Evolutionary conservation across 2,113 vertebrate species (phyloP).

Genomic region (Notiomystis cincta): DNA sequence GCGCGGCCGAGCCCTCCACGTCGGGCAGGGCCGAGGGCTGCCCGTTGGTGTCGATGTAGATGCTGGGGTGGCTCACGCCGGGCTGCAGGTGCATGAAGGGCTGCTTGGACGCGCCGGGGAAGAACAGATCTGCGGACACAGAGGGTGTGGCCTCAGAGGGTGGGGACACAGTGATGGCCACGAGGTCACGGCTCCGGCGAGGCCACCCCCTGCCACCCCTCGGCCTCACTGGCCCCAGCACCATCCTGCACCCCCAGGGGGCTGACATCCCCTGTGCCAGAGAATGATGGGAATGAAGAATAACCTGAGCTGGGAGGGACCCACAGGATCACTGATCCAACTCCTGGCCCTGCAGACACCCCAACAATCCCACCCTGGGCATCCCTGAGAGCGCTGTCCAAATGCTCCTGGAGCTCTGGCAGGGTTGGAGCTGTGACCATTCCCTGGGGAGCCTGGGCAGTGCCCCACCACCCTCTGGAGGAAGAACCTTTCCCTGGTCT

Average conservation of each 20-base stretch:
- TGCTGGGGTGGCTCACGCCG: slow-evolving; percentile 41
- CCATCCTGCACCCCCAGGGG: background rate
- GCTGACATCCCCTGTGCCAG: fast-evolving
- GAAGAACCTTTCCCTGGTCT: background rate
- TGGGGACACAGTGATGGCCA: fast-evolving
- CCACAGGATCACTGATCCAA: background rate
- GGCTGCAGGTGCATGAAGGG: slow-evolving; percentile 51
- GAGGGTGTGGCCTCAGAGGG: background rate
- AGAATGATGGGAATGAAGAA: fast-evolving
- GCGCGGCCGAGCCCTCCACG: background rate
- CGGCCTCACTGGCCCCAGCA: too few relatives aligned
- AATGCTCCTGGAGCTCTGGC: background rate
- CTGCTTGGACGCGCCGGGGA: background rate
- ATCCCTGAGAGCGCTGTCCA: fast-evolving
- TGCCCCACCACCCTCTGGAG: background rate
- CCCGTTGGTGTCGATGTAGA: slow-evolving; percentile 68
- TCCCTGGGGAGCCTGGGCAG: background rate
- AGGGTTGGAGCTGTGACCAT: fast-evolving
- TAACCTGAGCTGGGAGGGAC: background rate
- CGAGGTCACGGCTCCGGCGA: fast-evolving
- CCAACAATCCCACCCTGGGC: background rate
- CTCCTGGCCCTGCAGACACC: background rate
- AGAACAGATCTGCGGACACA: background rate
- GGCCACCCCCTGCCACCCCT: fast-evolving
- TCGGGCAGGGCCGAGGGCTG: background rate